Percentiles rank a stretch among this genome's conserved stretches.
These are phyloP conservation scores for Myotis planiceps DNA, from an alignment of 2,797 vertebrate genomes.

Conservation along the genomic window DNA sequence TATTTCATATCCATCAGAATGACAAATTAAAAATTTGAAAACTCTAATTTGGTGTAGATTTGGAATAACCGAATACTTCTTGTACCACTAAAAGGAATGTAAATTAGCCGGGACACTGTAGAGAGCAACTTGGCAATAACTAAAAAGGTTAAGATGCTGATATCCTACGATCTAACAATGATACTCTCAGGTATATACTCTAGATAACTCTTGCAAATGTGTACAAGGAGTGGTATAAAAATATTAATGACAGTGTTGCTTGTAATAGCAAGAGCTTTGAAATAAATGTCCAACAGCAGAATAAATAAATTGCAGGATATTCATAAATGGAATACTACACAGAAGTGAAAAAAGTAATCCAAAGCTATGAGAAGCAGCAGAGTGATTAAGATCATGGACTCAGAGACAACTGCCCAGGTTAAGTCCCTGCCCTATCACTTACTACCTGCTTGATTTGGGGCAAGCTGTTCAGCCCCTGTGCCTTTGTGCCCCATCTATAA, in stretches of 20 bases:
- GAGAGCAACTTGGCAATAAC: neutral
- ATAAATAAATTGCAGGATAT: neutral
- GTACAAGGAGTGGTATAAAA: neutral
- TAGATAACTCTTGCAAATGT: neutral
- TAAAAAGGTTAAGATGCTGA: neutral
- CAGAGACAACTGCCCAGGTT: neutral
- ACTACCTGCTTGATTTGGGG: neutral
- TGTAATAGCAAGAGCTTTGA: neutral
- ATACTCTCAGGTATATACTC: neutral
- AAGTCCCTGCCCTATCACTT: neutral
- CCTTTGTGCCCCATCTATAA: neutral
- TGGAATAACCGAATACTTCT: neutral
- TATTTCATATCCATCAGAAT: neutral
- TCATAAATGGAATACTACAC: neutral
- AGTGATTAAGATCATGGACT: neutral
- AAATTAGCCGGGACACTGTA: neutral
- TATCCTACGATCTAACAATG: neutral
- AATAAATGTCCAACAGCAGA: neutral
- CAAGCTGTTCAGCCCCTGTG: neutral
- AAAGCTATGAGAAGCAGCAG: neutral
- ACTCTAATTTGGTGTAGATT: neutral
- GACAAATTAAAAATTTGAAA: conserved; percentile 43
- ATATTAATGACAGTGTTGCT: neutral
- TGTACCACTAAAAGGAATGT: neutral
- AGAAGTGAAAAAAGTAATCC: neutral